Evolutionary conservation across 2,113 vertebrate genomes (phyloP), one percentile per base, ranked within the genome.

Genomic region (Myiopsitta monachus): DNA sequence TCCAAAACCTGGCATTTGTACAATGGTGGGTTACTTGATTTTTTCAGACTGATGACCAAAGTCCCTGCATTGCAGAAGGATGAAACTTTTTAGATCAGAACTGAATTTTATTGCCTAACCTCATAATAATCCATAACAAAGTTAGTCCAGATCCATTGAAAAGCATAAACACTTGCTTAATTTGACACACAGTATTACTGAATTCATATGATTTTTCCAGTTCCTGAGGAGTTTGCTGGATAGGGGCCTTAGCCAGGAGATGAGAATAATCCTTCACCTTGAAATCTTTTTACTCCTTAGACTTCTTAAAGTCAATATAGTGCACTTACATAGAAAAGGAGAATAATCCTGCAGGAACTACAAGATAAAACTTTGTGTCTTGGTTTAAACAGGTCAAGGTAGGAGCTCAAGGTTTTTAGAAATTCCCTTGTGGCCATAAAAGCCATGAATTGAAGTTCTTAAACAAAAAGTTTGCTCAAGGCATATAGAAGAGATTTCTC

Each of bases 211-310:
- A 44, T 80, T 88, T 77, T 92, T 92, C n/a, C 33, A 69, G 14
- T 49, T 92, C 33, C 62, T 81, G 69, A 87, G 36, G 39, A 64
- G 8, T 94, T 91, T 85, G 28, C 52, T 92, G 57, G 73, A 41
- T 36, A 92, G 46, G 7, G 21, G 8, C 26, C 41, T 91, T 91
- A 79, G 41, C 11, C 30, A 83, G 27, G 39, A 75, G 87, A 74
- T 87, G 68, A 81, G 44, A 94, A 74, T 83, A 92, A 90, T 73
- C 69, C 79, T 87, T 95, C 52, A 79, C 64, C n/a, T 94, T 39
- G 88, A 87, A 92, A 95, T 79, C 73, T 87, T 78, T 83, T 73
- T 88, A 10, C 76, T 94, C 24, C 17, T 18, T 85, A 41, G 23
- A 57, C 39, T 93, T 92, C 57, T 19, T 82, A 84, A 88, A 88